Percentiles rank a stretch among this genome's conserved stretches.
Conservation (phyloP, 2,113 vertebrate species). For the Phaethornis superciliosus region DNA sequence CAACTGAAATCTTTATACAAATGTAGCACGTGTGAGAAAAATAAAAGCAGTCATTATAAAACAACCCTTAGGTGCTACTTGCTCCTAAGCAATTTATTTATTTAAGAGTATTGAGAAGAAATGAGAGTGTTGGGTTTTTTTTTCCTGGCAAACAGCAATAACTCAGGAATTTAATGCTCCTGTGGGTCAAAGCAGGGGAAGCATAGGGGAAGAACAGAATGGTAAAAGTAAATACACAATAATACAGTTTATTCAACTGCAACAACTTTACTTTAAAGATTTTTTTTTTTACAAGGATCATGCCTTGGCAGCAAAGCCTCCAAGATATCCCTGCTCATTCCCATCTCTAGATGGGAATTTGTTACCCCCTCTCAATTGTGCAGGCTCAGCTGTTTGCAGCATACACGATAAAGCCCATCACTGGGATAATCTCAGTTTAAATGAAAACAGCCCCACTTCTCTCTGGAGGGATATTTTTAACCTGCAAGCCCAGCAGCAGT, state of each 20-base stretch:
- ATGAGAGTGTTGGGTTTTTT: fast-evolving
- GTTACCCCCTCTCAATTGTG: background rate
- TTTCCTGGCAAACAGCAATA: background rate
- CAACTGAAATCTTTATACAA: background rate
- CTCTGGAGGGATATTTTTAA: constrained; percentile 22
- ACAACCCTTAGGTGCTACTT: background rate
- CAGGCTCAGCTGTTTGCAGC: background rate
- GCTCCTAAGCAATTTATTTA: background rate
- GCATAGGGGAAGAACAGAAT: background rate
- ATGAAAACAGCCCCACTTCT: background rate
- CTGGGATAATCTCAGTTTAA: background rate
- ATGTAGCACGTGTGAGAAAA: background rate
- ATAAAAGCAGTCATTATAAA: background rate
- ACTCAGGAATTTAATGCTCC: background rate
- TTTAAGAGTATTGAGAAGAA: background rate
- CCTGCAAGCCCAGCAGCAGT: background rate
- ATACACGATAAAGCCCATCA: background rate
- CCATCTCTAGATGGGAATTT: background rate
- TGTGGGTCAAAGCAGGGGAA: background rate
- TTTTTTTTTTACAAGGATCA: background rate
- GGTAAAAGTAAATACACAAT: background rate
- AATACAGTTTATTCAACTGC: background rate
- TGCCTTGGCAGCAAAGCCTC: background rate
- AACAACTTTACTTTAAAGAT: background rate
- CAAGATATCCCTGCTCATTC: background rate